These are phyloP conservation scores for Manis javanica DNA, from an alignment of 2,797 vertebrate genomes.

Conservation along the genomic window DNA sequence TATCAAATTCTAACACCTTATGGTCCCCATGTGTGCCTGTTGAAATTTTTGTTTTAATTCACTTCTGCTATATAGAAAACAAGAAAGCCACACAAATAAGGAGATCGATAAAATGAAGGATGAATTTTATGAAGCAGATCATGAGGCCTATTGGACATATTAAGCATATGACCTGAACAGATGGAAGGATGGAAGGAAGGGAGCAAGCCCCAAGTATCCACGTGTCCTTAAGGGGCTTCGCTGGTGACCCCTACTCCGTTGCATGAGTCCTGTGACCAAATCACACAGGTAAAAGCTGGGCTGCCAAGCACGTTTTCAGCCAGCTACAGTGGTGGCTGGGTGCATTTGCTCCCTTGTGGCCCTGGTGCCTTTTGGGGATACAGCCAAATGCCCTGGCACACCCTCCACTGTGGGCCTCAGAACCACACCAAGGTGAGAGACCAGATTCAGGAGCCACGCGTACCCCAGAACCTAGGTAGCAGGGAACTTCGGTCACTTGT, in stretches of 20 bases:
- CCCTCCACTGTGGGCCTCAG: too few species aligned
- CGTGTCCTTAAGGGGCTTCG: accelerated
- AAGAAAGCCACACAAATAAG: background rate
- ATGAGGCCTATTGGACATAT: background rate
- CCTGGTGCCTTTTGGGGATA: background rate
- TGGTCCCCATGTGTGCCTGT: background rate
- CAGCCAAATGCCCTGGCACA: background rate
- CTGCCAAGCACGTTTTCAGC: background rate
- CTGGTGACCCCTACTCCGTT: background rate
- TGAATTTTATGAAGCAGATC: background rate
- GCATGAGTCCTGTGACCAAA: background rate
- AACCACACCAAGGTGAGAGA: background rate
- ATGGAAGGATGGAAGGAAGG: background rate
- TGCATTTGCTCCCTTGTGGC: accelerated
- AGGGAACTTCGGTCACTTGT: accelerated
- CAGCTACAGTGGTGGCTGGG: too few species aligned
- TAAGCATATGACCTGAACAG: background rate
- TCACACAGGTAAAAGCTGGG: background rate
- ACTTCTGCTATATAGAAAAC: background rate
- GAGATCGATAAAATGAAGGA: background rate
- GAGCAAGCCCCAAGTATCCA: too few species aligned
- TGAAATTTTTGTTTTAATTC: background rate
- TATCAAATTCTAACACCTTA: background rate
- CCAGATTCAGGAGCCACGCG: accelerated
- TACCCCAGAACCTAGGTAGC: background rate